Conservation (phyloP, 2,113 vertebrate species). For the Scophthalmus maximus region DNA sequence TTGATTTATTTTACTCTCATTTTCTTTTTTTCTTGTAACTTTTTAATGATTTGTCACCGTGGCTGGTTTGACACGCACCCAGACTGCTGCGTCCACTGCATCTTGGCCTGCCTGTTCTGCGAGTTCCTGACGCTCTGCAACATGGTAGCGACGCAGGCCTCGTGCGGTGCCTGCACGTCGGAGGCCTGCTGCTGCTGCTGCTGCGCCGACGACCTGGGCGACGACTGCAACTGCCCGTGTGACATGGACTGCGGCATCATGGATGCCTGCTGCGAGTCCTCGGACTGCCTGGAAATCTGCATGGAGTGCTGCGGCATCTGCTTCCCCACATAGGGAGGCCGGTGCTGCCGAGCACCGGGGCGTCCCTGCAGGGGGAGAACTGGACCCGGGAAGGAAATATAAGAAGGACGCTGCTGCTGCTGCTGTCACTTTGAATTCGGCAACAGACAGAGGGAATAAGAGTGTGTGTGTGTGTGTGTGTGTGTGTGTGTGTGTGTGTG, state of each 20-base stretch:
- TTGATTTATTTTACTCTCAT: conserved; percentile 11
- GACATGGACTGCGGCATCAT: conserved; percentile 97
- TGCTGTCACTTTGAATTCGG: conserved; percentile 49
- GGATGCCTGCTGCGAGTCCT: conserved; percentile 98
- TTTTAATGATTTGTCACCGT: background rate
- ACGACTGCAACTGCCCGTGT: conserved; percentile 84
- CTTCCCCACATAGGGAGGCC: conserved; percentile 90
- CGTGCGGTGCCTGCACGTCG: conserved; percentile 90
- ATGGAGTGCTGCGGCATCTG: conserved; percentile 99
- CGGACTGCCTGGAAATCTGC: conserved; percentile 98
- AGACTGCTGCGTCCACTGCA: conserved; percentile 98
- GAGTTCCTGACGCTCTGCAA: conserved; percentile 98
- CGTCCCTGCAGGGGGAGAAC: conserved; percentile 7
- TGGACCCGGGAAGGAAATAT: conserved; percentile 36
- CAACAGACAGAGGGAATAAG: conserved; percentile 37
- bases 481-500: conserved; percentile 13
- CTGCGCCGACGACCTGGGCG: conserved; percentile 91
- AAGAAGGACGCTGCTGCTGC: conserved; percentile 50
- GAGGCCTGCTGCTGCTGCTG: conserved; percentile 96
- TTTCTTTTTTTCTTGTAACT: background rate
- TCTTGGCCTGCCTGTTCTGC: conserved; percentile 99
- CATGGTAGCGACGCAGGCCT: conserved; percentile 93
- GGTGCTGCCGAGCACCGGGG: background rate
- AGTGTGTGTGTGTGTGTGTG: conserved; percentile 3
- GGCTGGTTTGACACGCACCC: conserved; percentile 43